Conservation (phyloP, 2,797 vertebrate genomes). For the Euthynnus affinis region DNA sequence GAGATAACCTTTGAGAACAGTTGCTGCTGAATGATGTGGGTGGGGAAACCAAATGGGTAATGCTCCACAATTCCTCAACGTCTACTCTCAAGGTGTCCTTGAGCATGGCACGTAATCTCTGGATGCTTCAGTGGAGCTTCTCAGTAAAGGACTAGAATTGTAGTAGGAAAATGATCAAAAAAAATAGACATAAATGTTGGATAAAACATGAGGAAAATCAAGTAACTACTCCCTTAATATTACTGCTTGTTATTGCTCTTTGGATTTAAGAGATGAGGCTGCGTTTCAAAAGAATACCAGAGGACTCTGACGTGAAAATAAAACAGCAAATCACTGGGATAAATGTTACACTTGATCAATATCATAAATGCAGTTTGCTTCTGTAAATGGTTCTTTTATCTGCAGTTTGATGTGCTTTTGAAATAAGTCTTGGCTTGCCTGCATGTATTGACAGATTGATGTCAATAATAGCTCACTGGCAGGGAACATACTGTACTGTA, state of each 20-base stretch:
- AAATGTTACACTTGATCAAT: constrained; percentile 53
- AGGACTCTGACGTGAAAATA: constrained; percentile 21
- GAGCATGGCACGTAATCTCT: constrained; percentile 18
- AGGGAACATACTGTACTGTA: neutral
- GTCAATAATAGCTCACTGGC: constrained; percentile 30
- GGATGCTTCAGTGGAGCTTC: constrained; percentile 28
- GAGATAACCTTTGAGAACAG: constrained; percentile 61
- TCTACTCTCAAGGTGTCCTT: constrained; percentile 47
- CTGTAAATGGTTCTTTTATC: constrained; percentile 49
- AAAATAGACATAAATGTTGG: constrained; percentile 19
- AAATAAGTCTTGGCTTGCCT: constrained; percentile 16
- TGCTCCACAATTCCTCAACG: constrained; percentile 46
- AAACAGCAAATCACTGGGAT: constrained; percentile 23
- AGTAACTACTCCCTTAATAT: neutral
- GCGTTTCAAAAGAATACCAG: constrained; percentile 6
- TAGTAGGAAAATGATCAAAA: constrained; percentile 13
- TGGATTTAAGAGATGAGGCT: constrained; percentile 8
- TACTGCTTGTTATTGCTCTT: neutral
- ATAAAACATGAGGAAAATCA: constrained; percentile 7
- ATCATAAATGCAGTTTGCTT: constrained; percentile 44
- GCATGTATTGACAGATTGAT: constrained; percentile 39
- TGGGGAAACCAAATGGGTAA: constrained; percentile 42
- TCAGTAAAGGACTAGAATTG: neutral
- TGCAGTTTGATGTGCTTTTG: constrained; percentile 26
- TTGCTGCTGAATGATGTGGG: constrained; percentile 53